Conservation (phyloP, 1,140 invertebrate genomes). For the Gonioctena quinquepunctata region DNA sequence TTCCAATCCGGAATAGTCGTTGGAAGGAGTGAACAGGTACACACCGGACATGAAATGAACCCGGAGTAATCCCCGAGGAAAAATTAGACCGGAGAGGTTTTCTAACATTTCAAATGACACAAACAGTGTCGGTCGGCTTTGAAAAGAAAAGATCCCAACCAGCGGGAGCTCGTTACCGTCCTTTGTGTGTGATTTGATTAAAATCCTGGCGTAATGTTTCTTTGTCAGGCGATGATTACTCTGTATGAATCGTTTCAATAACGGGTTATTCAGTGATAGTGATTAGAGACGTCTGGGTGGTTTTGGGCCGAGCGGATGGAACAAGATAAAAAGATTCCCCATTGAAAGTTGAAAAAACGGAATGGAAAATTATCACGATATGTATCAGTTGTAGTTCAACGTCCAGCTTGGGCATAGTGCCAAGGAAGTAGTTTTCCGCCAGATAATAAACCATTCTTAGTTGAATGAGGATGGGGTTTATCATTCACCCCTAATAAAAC, state of each 20-base stretch:
- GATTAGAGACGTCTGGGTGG: too few relatives aligned
- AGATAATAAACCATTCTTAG: too few relatives aligned
- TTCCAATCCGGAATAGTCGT: background rate
- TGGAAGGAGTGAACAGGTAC: background rate
- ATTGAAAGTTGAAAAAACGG: too few relatives aligned
- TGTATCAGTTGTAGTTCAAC: too few relatives aligned
- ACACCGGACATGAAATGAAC: background rate
- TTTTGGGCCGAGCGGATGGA: too few relatives aligned
- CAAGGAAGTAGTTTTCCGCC: too few relatives aligned
- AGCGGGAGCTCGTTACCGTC: background rate
- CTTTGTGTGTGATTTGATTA: background rate
- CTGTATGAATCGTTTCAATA: background rate
- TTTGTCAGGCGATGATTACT: background rate
- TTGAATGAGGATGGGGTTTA: too few relatives aligned
- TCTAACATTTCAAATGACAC: background rate
- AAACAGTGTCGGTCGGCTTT: background rate
- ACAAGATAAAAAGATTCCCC: background rate
- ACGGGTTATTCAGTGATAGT: background rate
- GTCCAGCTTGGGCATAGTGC: too few relatives aligned
- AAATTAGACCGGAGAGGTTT: background rate
- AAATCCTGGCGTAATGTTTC: background rate
- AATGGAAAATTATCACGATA: too few relatives aligned
- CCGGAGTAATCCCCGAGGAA: constrained; percentile 1
- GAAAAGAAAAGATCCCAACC: background rate
- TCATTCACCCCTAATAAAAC: too few relatives aligned